Percentiles rank a stretch among this genome's conserved stretches.
Evolutionary conservation across 2,797 vertebrate species (phyloP).

Genomic region (Scolopax bukidnonensis): DNA sequence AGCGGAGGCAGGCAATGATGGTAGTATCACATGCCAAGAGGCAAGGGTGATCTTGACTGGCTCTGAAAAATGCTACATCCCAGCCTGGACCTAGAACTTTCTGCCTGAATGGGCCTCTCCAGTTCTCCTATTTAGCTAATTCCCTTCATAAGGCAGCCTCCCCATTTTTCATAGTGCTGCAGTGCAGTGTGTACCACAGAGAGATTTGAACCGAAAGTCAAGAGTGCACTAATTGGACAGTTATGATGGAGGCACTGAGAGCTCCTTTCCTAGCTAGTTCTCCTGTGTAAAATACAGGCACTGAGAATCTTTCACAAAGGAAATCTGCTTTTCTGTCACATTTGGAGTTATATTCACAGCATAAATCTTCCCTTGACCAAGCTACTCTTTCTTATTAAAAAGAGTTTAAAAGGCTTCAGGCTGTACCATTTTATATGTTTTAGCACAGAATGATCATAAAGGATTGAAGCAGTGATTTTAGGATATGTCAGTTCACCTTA

Average conservation of each 20-base stretch:
- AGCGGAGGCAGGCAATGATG: background rate
- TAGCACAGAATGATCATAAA: slow-evolving; percentile 34
- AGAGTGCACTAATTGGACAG: background rate
- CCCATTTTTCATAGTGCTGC: background rate
- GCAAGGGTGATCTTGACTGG: background rate
- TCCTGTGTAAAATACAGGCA: background rate
- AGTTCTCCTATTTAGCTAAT: background rate
- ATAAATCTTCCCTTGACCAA: slow-evolving; percentile 1
- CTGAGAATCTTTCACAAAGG: background rate
- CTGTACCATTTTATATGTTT: slow-evolving; percentile 21
- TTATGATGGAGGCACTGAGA: background rate
- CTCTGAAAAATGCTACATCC: background rate
- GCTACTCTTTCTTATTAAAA: background rate
- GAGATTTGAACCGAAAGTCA: background rate
- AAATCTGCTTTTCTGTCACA: background rate
- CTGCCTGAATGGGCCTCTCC: background rate
- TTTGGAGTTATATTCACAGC: background rate
- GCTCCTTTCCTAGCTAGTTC: background rate
- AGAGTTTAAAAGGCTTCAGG: slow-evolving; percentile 4
- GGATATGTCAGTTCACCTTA: slow-evolving; percentile 36
- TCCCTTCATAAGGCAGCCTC: background rate
- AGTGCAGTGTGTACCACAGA: background rate
- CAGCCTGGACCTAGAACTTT: background rate
- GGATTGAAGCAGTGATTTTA: slow-evolving; percentile 27
- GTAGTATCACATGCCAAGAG: background rate